Conservation (phyloP, 2,113 vertebrate species). For the Alligator mississippiensis region DNA sequence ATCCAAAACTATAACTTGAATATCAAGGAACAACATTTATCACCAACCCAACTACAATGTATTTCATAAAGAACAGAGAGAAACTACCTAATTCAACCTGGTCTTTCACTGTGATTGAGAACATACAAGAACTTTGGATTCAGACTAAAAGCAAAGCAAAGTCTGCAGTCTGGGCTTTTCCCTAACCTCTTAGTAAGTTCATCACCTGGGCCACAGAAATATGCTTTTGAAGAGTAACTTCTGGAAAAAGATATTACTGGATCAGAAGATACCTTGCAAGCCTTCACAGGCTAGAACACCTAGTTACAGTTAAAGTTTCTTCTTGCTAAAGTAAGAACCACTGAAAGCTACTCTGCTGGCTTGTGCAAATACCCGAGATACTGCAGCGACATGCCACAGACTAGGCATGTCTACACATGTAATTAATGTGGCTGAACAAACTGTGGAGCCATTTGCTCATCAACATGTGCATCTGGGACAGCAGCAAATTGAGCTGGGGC, state of each 20-base stretch:
- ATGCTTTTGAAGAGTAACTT: background rate
- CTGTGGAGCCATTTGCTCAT: too few relatives aligned
- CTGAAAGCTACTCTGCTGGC: background rate
- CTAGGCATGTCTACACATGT: too few relatives aligned
- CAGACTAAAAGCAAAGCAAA: background rate
- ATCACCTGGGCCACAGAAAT: background rate
- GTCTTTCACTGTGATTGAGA: background rate
- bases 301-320: background rate
- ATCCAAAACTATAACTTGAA: background rate
- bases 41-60: background rate
- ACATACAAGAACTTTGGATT: too few relatives aligned
- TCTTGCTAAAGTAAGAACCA: background rate
- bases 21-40: background rate
- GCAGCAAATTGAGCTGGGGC: too few relatives aligned
- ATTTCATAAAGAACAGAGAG: background rate
- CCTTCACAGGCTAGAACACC: background rate
- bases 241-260: background rate
- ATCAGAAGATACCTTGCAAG: background rate
- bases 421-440: too few relatives aligned
- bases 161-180: background rate
- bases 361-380: background rate
- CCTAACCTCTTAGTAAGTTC: background rate
- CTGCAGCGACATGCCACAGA: background rate
- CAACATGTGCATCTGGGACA: too few relatives aligned
- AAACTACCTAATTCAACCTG: background rate